These are phyloP conservation scores for Nomada ruficornis DNA, from an alignment of 2,888 invertebrate genomes.

Conservation along the genomic window DNA sequence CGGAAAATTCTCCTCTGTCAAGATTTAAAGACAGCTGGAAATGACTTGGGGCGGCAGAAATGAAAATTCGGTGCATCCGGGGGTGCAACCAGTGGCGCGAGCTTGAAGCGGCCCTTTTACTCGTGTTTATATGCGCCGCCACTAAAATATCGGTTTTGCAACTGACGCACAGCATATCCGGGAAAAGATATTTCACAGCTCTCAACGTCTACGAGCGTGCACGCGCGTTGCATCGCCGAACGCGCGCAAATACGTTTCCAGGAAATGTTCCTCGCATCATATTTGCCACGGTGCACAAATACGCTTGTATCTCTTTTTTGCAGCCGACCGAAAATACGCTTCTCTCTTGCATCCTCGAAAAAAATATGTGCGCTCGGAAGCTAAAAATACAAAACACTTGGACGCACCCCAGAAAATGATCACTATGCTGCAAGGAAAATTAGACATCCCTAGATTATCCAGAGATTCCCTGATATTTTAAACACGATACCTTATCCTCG, in stretches of 20 bases:
- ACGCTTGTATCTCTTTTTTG: not conserved
- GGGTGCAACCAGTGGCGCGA: not conserved
- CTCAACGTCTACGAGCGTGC: conserved; percentile 39
- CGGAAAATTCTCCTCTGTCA: not conserved
- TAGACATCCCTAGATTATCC: too few relatives aligned
- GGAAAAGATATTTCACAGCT: conserved; percentile 61
- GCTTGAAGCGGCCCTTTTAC: conserved; percentile 56
- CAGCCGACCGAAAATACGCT: not conserved
- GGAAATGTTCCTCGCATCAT: conserved; percentile 31
- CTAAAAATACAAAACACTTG: too few relatives aligned
- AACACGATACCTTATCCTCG: not conserved
- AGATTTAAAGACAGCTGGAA: conserved; percentile 46
- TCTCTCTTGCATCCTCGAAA: not conserved
- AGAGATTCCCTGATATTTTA: not conserved
- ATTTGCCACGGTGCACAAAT: conserved; percentile 8
- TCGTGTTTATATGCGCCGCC: conserved; percentile 62
- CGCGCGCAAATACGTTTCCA: conserved; percentile 35
- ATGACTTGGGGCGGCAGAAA: conserved; percentile 55
- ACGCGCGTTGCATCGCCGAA: conserved; percentile 21
- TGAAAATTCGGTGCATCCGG: conserved; percentile 57
- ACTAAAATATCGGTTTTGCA: conserved; percentile 69
- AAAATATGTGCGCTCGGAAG: too few relatives aligned
- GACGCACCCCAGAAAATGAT: too few relatives aligned
- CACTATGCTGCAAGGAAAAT: too few relatives aligned
- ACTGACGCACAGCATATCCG: conserved; percentile 60